These are phyloP conservation scores for Sebastes schlegelii DNA, from an alignment of 2,113 vertebrate genomes.

Conservation along the genomic window DNA sequence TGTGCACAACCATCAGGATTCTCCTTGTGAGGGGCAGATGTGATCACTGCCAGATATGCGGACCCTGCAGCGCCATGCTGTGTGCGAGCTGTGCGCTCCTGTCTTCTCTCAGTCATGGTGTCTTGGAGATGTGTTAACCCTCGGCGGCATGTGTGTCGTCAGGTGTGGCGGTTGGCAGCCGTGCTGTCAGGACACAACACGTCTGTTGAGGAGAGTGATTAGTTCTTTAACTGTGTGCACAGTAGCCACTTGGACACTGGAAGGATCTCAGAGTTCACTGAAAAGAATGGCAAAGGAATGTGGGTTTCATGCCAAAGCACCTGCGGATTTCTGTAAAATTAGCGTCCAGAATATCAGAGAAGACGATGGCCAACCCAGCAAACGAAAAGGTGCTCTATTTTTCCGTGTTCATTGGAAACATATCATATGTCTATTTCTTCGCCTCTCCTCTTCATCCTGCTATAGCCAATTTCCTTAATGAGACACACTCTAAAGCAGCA, in stretches of 20 bases:
- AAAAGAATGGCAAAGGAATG: not conserved
- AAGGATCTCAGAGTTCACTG: not conserved
- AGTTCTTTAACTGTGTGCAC: not conserved
- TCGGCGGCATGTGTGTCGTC: conserved; percentile 25
- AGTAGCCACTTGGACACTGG: not conserved
- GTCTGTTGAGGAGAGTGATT: conserved; percentile 21
- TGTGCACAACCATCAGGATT: conserved; percentile 26
- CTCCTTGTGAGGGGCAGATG: conserved; percentile 31
- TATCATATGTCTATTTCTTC: not conserved
- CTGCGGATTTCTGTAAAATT: not conserved
- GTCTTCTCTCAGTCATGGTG: conserved; percentile 40
- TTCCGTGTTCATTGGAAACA: not conserved
- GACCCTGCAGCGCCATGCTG: conserved; percentile 31
- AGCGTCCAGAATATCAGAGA: not conserved
- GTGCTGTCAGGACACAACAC: not conserved
- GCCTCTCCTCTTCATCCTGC: not conserved
- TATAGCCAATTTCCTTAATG: not conserved
- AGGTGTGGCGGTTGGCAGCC: conserved; percentile 20
- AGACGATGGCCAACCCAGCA: not conserved
- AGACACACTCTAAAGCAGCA: not conserved
- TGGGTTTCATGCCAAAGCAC: not conserved
- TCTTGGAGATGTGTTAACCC: conserved; percentile 38
- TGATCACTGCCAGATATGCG: conserved; percentile 36
- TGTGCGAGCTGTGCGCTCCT: conserved; percentile 18
- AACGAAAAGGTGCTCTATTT: not conserved